phyloP scores from a whole-genome alignment of 2,888 invertebrate species.

The Erebia aethiops region DNA sequence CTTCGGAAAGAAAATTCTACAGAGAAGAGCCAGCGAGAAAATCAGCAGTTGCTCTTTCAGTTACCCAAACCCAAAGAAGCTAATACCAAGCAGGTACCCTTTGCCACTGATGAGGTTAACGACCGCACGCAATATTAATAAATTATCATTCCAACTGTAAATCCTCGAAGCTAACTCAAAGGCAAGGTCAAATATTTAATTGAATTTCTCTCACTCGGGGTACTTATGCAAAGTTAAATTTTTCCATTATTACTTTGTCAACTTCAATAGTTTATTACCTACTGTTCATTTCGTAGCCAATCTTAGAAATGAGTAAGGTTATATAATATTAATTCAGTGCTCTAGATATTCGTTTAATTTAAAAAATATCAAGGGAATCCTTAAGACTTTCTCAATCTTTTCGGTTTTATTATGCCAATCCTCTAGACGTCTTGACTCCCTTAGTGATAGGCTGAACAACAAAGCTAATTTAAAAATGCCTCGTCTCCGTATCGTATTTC shows the following conservation, averaged over 20 bases:
- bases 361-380: not conserved
- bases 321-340: not conserved
- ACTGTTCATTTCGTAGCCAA: not conserved
- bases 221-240: conserved; percentile 26
- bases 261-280: not conserved
- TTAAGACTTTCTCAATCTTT: not conserved
- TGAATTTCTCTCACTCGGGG: conserved; percentile 19
- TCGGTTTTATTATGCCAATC: not conserved
- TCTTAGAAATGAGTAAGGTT: not conserved
- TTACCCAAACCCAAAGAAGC: no score
- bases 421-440: not conserved
- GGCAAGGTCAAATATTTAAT: conserved; percentile 23
- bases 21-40: no score
- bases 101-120: not conserved
- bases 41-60: no score
- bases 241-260: conserved; percentile 16
- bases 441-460: not conserved
- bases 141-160: conserved; percentile 12
- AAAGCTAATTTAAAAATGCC: not conserved
- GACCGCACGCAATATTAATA: conserved; percentile 15
- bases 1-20: no score
- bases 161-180: conserved; percentile 2
- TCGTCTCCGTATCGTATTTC: no score
- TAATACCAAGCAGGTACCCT: no score
- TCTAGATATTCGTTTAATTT: not conserved